phyloP scores from a whole-genome alignment of 2,797 vertebrate species.

The Selene dorsalis region DNA sequence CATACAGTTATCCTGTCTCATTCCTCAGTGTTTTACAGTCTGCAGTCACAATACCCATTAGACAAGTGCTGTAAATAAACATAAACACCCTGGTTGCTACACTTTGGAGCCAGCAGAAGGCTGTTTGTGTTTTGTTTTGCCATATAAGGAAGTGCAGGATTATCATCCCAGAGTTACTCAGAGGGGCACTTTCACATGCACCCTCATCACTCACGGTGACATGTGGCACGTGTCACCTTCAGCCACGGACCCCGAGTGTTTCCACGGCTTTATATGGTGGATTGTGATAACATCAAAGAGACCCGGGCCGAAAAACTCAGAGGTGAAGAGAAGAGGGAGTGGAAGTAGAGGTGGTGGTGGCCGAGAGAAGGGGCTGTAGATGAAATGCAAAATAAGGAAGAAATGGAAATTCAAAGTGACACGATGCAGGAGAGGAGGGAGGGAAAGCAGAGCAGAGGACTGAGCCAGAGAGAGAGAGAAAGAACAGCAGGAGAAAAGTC shows the following conservation, averaged over 20 bases:
- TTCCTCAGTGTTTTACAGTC: not conserved
- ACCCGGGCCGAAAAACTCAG: not conserved
- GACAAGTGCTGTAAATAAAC: constrained; percentile 1
- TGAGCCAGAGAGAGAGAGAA: not conserved
- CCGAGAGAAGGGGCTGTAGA: not conserved
- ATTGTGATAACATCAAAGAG: constrained; percentile 35
- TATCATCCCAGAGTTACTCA: not conserved
- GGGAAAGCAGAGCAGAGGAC: not conserved
- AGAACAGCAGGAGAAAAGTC: not conserved
- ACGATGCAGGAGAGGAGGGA: constrained; percentile 15
- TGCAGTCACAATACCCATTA: not conserved
- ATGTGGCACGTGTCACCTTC: constrained; percentile 35
- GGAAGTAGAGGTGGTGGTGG: not conserved
- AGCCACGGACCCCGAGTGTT: not conserved
- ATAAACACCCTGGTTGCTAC: not conserved
- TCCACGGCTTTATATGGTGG: constrained; percentile 58
- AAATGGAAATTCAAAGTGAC: constrained; percentile 30
- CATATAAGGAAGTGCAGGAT: constrained; percentile 13
- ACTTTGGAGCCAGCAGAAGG: not conserved
- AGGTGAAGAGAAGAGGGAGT: not conserved
- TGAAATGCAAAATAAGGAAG: constrained; percentile 11
- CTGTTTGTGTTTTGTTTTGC: not conserved
- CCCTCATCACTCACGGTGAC: constrained; percentile 29
- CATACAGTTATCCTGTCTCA: not conserved
- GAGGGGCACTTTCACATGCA: not conserved